A percentile compares a stretch with the other conserved stretches of the same genome.
Conservation (phyloP, 35 echinoderm and acorn worm species). For the Stichopus chloronotus region DNA sequence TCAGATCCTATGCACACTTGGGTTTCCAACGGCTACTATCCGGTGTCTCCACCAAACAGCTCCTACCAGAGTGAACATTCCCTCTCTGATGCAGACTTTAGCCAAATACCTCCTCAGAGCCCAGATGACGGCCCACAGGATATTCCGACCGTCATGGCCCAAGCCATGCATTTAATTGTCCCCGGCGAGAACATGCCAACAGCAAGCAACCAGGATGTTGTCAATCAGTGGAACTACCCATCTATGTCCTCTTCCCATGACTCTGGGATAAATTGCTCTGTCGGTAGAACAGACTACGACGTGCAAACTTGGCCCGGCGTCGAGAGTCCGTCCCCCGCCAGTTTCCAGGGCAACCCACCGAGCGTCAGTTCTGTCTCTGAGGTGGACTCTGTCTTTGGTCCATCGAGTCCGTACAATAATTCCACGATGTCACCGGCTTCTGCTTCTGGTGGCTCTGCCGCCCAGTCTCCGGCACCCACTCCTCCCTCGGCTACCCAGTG, state of each 20-base stretch:
- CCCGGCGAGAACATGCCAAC: background rate
- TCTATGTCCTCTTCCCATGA: background rate
- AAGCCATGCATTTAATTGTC: constrained; percentile 11
- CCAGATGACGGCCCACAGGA: background rate
- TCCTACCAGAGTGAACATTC: background rate
- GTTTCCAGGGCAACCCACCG: constrained; percentile 29
- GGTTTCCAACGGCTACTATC: background rate
- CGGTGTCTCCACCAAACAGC: background rate
- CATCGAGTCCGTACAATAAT: constrained; percentile 27
- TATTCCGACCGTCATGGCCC: constrained; percentile 20
- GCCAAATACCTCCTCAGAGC: background rate
- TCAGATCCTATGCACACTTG: background rate
- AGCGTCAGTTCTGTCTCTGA: constrained; percentile 25
- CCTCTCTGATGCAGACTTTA: background rate
- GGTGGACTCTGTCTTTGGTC: constrained; percentile 7
- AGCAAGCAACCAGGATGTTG: background rate
- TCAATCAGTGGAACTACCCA: background rate
- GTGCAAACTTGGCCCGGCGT: background rate
- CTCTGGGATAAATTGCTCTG: background rate
- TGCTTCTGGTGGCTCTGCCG: background rate
- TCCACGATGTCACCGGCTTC: constrained; percentile 10
- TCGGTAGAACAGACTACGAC: constrained; percentile 24
- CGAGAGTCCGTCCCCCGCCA: background rate
- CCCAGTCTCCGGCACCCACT: background rate
- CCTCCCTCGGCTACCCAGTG: constrained; percentile 13